These are phyloP conservation scores for Rhinichthys klamathensis DNA, from an alignment of 2,113 vertebrate genomes.

Conservation along the genomic window DNA sequence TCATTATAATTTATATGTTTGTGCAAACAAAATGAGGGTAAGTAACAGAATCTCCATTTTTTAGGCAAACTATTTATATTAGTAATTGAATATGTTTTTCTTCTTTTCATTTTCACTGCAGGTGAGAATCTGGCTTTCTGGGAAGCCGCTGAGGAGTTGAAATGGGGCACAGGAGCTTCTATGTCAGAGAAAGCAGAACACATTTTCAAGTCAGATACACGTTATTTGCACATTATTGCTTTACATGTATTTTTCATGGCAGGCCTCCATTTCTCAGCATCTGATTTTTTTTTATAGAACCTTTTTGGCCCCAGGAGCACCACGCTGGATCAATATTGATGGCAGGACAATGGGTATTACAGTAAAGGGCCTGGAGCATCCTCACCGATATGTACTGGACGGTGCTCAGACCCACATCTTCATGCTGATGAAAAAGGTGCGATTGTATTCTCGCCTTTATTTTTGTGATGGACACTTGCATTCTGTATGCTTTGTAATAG, in stretches of 20 bases:
- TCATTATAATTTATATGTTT: background rate
- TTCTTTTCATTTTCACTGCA: conserved; percentile 57
- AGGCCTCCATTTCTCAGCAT: background rate
- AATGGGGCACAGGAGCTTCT: conserved; percentile 88
- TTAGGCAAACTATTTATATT: background rate
- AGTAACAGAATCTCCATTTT: background rate
- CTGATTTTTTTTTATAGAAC: conserved; percentile 72
- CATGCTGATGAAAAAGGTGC: conserved; percentile 98
- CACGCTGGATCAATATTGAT: conserved; percentile 98
- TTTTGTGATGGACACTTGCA: conserved; percentile 19
- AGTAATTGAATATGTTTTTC: background rate
- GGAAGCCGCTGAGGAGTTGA: conserved; percentile 97
- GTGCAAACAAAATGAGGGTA: background rate
- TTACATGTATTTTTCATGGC: background rate
- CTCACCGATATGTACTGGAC: conserved; percentile 94
- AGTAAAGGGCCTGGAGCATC: conserved; percentile 89
- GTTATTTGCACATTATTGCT: background rate
- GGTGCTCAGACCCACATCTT: conserved; percentile 97
- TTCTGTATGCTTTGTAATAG: background rate
- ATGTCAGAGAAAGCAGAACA: conserved; percentile 81
- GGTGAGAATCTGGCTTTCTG: conserved; percentile 97
- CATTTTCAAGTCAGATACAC: conserved; percentile 77
- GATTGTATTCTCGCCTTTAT: background rate
- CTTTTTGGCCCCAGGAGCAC: conserved; percentile 91
- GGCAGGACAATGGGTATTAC: conserved; percentile 97